These are phyloP conservation scores for Molothrus aeneus DNA, from an alignment of 2,797 vertebrate species.

Conservation along the genomic window DNA sequence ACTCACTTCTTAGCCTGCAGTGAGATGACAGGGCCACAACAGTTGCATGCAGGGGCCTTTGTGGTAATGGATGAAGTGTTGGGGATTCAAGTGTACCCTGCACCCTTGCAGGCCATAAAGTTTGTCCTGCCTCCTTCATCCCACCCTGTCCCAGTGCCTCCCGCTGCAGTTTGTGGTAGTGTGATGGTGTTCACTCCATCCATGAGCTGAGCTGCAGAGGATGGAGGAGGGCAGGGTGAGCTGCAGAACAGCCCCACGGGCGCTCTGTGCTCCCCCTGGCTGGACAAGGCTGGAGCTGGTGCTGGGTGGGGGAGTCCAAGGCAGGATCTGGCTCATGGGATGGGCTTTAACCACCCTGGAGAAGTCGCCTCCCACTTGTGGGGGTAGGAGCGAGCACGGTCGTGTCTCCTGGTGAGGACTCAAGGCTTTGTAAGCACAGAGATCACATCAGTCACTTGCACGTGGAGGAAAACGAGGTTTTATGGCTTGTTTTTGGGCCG, in stretches of 20 bases:
- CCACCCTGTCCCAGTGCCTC: fast-evolving
- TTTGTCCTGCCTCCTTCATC: not conserved
- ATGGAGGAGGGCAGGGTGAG: not conserved
- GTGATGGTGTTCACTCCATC: not conserved
- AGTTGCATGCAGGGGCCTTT: not conserved
- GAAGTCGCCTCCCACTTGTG: not conserved
- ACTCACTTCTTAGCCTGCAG: not conserved
- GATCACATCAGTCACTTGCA: not conserved
- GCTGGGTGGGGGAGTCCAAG: not conserved
- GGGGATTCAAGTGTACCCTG: not conserved
- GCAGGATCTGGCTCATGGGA: fast-evolving
- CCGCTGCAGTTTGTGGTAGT: fast-evolving
- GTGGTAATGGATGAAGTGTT: not conserved
- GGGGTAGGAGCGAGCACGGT: not conserved
- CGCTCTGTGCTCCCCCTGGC: fast-evolving
- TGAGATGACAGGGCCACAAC: not conserved
- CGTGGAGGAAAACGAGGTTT: not conserved
- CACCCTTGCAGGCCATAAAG: fast-evolving
- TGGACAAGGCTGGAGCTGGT: fast-evolving
- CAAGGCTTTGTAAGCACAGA: not conserved
- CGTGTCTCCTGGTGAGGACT: not conserved
- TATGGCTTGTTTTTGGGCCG: fast-evolving
- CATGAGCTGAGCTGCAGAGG: not conserved
- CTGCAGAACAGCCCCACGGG: not conserved
- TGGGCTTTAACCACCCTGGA: not conserved